These are phyloP conservation scores for Lamprotornis superbus DNA, from an alignment of 2,113 vertebrate species.

Conservation along the genomic window DNA sequence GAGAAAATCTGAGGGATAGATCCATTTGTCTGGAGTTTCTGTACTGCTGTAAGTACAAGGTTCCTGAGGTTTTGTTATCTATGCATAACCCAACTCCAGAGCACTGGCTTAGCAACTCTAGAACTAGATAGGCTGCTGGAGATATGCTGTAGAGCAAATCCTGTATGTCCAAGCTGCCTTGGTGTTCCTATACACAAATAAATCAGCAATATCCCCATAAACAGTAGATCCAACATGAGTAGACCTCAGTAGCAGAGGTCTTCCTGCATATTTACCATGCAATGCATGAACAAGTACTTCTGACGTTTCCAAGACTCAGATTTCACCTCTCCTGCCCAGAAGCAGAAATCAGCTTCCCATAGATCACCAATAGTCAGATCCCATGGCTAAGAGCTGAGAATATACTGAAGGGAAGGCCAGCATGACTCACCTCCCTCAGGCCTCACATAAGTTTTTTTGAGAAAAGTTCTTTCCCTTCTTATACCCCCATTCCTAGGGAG, in stretches of 20 bases:
- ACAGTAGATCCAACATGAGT: neutral
- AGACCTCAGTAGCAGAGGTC: neutral
- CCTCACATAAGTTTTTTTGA: neutral
- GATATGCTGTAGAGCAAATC: neutral
- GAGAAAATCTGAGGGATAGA: neutral
- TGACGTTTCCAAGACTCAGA: neutral
- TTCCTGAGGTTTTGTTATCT: neutral
- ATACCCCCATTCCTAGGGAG: neutral
- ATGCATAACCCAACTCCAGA: neutral
- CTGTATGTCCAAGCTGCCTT: neutral
- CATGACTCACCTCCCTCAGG: neutral
- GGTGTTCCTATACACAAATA: neutral
- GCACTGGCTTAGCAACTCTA: neutral
- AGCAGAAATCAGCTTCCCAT: neutral
- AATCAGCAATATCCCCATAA: neutral
- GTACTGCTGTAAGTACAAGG: neutral
- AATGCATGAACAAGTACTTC: neutral
- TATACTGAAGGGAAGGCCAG: accelerated
- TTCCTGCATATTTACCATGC: neutral
- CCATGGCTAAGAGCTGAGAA: neutral
- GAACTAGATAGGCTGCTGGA: neutral
- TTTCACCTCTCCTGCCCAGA: neutral
- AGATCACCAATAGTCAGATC: neutral
- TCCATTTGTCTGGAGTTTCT: neutral
- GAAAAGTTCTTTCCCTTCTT: neutral